Conservation (phyloP, 2,113 vertebrate species). For the Cephalopholis sonnerati region DNA sequence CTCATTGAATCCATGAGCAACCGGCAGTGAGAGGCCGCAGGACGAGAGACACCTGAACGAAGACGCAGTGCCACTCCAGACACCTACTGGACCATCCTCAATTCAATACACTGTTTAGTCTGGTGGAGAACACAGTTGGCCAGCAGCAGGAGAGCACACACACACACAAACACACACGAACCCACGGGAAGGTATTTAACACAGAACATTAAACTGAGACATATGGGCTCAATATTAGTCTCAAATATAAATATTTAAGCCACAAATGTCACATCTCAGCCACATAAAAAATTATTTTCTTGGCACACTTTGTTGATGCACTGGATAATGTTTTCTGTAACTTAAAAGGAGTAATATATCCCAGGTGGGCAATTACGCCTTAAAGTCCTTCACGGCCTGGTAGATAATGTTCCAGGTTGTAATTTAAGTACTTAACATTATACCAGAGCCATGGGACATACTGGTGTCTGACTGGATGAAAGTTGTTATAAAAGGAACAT, state of each 20-base stretch:
- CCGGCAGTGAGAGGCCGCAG: constrained; percentile 16
- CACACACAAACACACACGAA: background rate
- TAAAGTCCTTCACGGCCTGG: background rate
- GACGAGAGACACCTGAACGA: constrained; percentile 28
- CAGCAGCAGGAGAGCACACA: background rate
- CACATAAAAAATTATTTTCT: background rate
- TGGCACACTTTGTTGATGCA: background rate
- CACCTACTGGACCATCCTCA: background rate
- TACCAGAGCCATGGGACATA: background rate
- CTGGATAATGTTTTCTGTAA: background rate
- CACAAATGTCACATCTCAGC: background rate
- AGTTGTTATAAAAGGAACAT: background rate
- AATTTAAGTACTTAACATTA: background rate
- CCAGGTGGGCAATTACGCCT: background rate
- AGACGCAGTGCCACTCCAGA: background rate
- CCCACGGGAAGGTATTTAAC: background rate
- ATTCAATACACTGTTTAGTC: no score
- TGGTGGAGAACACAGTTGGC: no score
- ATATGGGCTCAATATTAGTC: background rate
- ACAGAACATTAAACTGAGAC: background rate
- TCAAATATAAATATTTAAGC: background rate
- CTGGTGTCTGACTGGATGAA: background rate
- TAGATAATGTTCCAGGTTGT: background rate
- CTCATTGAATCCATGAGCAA: constrained; percentile 29
- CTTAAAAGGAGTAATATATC: background rate